Evolutionary conservation across 2,113 vertebrate species (phyloP).

Genomic region (Lampris incognitus): DNA sequence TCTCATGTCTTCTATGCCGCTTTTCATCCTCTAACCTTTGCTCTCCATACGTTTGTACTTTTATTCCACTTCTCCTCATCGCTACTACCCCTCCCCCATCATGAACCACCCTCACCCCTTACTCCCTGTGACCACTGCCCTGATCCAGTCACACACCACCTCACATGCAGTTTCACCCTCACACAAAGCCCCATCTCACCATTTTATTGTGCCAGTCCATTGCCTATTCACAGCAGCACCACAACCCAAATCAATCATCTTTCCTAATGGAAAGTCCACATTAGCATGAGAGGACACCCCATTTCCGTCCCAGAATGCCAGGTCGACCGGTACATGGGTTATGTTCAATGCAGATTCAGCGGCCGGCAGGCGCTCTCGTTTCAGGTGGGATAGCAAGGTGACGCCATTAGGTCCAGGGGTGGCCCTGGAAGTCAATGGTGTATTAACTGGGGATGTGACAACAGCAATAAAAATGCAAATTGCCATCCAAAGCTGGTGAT

Average conservation of each 20-base stretch:
- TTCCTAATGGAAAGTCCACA: slow-evolving; percentile 82
- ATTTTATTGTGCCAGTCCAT: slow-evolving; percentile 71
- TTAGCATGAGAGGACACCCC: slow-evolving; percentile 82
- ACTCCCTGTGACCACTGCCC: slow-evolving; percentile 44
- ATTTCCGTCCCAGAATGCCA: slow-evolving; percentile 84
- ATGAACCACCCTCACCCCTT: slow-evolving; percentile 17
- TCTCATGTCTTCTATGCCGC: slow-evolving; percentile 17
- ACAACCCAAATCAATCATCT: slow-evolving; percentile 83
- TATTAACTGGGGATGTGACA: slow-evolving; percentile 80
- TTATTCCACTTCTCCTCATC: slow-evolving; percentile 49
- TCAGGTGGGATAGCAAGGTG: slow-evolving; percentile 72
- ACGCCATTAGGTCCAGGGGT: slow-evolving; percentile 67
- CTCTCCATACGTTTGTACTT: slow-evolving; percentile 49
- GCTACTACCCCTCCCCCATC: slow-evolving; percentile 9
- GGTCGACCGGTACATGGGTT: slow-evolving; percentile 74
- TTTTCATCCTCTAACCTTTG: slow-evolving; percentile 61
- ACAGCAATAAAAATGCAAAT: slow-evolving; percentile 89
- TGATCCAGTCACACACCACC: slow-evolving; percentile 72
- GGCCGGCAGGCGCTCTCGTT: slow-evolving; percentile 67
- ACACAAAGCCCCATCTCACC: slow-evolving; percentile 66
- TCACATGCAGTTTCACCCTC: slow-evolving; percentile 65
- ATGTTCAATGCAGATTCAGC: slow-evolving; percentile 56
- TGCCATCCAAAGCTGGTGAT: slow-evolving; percentile 69
- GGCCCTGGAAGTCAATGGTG: slow-evolving; percentile 74
- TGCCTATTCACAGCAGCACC: slow-evolving; percentile 67